phyloP scores from a whole-genome alignment of 2,888 invertebrate genomes.

The Calameuta filiformis region DNA sequence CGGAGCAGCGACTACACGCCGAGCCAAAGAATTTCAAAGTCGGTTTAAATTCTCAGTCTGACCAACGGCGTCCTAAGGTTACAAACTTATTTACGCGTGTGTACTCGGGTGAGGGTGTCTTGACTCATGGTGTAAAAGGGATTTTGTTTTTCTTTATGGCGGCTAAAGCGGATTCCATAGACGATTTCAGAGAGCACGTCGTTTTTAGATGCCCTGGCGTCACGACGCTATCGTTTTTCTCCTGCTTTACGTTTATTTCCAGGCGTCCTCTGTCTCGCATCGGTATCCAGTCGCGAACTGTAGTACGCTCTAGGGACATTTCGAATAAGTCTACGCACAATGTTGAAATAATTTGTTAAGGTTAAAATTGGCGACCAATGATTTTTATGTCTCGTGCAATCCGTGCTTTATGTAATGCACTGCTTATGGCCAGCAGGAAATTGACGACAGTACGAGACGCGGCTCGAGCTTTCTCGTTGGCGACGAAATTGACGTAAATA shows the following conservation, averaged over 20 bases:
- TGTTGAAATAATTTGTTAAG: not conserved
- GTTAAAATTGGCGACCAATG: not conserved
- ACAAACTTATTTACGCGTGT: not conserved
- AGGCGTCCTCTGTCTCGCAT: not conserved
- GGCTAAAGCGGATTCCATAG: not conserved
- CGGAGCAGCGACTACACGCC: not conserved
- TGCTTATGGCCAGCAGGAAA: not conserved
- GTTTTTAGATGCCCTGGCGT: not conserved
- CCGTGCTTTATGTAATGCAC: not conserved
- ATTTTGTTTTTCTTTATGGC: not conserved
- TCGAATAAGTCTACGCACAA: no score
- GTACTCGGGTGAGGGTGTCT: not conserved
- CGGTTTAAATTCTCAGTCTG: not conserved
- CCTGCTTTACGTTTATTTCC: not conserved
- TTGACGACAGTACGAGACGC: not conserved
- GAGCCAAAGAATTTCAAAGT: not conserved
- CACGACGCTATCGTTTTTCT: not conserved
- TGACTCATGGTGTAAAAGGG: not conserved
- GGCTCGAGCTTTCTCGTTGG: not conserved
- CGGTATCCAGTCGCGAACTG: not conserved
- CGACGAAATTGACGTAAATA: constrained; percentile 1
- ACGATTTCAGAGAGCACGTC: not conserved
- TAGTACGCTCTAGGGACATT: not conserved
- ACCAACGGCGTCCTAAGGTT: not conserved
- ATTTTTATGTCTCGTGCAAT: not conserved